Evolutionary conservation across 2,113 vertebrate species (phyloP).

Genomic region (Corythoichthys haematopterus): DNA sequence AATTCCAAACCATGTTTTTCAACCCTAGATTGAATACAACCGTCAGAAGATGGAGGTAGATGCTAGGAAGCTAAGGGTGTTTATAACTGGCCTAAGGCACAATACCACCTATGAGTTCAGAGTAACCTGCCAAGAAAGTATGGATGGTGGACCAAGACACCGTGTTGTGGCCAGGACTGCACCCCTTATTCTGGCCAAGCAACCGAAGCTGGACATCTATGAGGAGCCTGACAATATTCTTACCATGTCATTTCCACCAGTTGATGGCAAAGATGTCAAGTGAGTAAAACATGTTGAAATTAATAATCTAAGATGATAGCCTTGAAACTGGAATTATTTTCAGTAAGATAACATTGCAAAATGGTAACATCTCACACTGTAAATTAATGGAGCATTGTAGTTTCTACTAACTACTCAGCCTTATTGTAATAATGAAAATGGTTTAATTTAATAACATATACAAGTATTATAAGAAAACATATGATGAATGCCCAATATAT

Average conservation of each 20-base stretch:
- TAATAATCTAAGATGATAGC: neutral
- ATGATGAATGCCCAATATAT: no score
- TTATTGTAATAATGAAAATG: neutral
- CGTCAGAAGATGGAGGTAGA: conserved; percentile 87
- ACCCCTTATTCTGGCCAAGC: conserved; percentile 78
- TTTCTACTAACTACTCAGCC: neutral
- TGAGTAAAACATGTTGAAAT: conserved; percentile 53
- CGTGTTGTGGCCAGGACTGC: conserved; percentile 83
- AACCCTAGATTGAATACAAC: conserved; percentile 85
- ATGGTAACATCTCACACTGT: neutral
- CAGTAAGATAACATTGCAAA: neutral
- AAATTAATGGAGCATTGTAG: neutral
- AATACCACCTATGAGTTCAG: conserved; percentile 88
- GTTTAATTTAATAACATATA: neutral
- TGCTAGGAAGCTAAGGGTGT: conserved; percentile 81
- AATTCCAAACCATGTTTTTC: neutral
- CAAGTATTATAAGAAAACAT: neutral
- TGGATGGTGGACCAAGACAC: conserved; percentile 83
- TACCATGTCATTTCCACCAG: conserved; percentile 78
- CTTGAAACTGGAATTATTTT: neutral
- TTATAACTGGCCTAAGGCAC: conserved; percentile 83
- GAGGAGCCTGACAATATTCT: conserved; percentile 79
- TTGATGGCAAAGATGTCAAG: conserved; percentile 83
- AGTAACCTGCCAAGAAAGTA: conserved; percentile 83
- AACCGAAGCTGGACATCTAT: conserved; percentile 83